Evolutionary conservation across 2,797 vertebrate species (phyloP), one percentile per base, ranked within the genome.

Genomic region (Alcedo quadribrachys): DNA sequence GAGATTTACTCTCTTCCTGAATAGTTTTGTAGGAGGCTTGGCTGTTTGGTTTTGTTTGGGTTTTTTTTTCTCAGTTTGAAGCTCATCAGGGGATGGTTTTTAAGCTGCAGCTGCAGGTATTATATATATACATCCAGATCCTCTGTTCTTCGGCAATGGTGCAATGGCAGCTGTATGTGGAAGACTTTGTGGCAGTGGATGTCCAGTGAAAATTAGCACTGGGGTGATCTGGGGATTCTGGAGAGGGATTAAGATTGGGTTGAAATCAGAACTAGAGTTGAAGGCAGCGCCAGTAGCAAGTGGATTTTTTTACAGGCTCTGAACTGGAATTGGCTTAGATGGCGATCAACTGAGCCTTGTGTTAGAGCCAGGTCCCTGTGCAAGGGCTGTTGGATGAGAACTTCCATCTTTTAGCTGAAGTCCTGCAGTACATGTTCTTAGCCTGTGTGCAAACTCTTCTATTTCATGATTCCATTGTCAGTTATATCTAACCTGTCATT

Each of bases 341-440:
- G 20, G 32, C 0, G 0, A 22, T 3, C n/a, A n/a, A n/a, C n/a
- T 42, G 54, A 63, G 40, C 21, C 0, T 1, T 30, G 16, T 12
- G 8, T 20, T 71, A 63, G 33, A 62, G 24, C 12, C 11, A 15
- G n/a, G 35, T 12, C 60, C 24, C 62, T 35, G 20, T 10, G 51
- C 28, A 40, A 66, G 46, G 24, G 12, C 12, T 51, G 21, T 22
- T 54, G 69, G 50, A 20, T 66, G 40, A 32, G 55, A 8, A 63
- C 53, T 55, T 85, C 28, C 33, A 11, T 21, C 12, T 83, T 67
- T 32, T 5, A 35, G 5, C 1, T 75, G 35, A 43, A 55, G 20
- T 55, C 18, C 9, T 15, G 11, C 10, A 8, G 12, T 27, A 25
- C 12, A 3, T 1, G 5, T 71, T 53, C 19, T 68, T 61, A 50